Base-by-base conservation (phyloP, 2,113 vertebrate genomes). In the Xenopus tropicalis region DNA sequence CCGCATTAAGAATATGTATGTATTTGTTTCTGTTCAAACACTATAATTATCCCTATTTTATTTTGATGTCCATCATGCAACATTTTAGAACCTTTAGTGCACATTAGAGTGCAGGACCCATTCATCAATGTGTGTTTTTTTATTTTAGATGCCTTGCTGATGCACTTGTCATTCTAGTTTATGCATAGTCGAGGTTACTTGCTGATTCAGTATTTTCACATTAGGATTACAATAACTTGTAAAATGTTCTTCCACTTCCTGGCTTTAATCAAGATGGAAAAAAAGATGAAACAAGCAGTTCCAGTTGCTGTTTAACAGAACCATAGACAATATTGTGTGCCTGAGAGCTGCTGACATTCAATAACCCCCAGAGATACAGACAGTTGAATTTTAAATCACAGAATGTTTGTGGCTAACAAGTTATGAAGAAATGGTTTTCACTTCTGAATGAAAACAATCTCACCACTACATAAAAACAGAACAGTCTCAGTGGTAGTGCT, bases 401-500 rank as follows among this genome's bases (percentile, higher is more conserved):
- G 82, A 79, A 72, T 29, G 14, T 81, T 85, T 85, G 79, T 79
- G 80, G 65, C 78, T 83, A 80, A 82, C 70, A 79, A 4, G 46
- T 48, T 65, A 77, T 79, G 78, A 82, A 85, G 80, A 82, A 16
- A 20, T 4, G 77, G 79, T 71, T 86, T 86, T 79, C 75, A 69
- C 77, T 88, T 87, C 80, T 75, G 70, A 69, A 82, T 78, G 78
- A 86, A 87, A 90, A 84, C 83, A 37, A 86, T 48, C 46, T 48
- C 46, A 48, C 46, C 11, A 11, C 46, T 48, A 48, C 16, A 48
- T 48, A 48, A 48, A 74, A 82, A 24, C 0, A 20, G 57, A 54
- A 71, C 76, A 37, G 52, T 22, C 72, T 69, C 17, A 48, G 7
- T 48, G 46, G 46, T 17, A 14, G 10, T 48, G 46, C 14, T 14